phyloP scores from a whole-genome alignment of 2,113 vertebrate genomes.

The Ameiurus melas region DNA sequence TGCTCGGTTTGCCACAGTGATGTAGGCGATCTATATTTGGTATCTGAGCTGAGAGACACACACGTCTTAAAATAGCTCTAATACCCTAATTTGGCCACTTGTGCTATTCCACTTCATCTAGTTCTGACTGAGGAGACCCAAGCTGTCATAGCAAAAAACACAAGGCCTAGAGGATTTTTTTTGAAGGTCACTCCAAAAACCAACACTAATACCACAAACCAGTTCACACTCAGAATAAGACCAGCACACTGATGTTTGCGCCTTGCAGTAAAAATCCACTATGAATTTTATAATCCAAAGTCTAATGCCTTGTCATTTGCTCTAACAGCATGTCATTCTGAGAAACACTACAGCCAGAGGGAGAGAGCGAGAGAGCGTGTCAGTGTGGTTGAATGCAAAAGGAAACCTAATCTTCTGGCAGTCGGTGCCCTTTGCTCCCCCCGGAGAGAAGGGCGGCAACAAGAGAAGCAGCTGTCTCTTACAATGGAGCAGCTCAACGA shows the following conservation, averaged over 20 bases:
- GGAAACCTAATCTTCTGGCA: constrained; percentile 73
- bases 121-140: constrained; percentile 62
- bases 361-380: constrained; percentile 57
- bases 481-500: constrained; percentile 75
- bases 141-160: constrained; percentile 12
- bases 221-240: background rate
- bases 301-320: constrained; percentile 46
- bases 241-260: constrained; percentile 8
- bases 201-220: background rate
- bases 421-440: constrained; percentile 69
- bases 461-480: constrained; percentile 76
- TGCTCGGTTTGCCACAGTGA: constrained; percentile 65
- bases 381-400: constrained; percentile 47
- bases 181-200: constrained; percentile 35
- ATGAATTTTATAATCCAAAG: constrained; percentile 33
- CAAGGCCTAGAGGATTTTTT: background rate
- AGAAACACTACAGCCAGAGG: constrained; percentile 42
- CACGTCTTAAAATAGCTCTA: constrained; percentile 73
- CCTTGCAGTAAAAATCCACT: constrained; percentile 9
- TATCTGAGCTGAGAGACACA: constrained; percentile 71
- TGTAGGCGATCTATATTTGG: constrained; percentile 73
- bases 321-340: constrained; percentile 47
- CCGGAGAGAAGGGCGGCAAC: constrained; percentile 68
- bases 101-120: constrained; percentile 66
- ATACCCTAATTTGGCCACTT: constrained; percentile 73